Base-by-base conservation (phyloP, 2,888 invertebrate genomes). In the Dione vanillae region DNA sequence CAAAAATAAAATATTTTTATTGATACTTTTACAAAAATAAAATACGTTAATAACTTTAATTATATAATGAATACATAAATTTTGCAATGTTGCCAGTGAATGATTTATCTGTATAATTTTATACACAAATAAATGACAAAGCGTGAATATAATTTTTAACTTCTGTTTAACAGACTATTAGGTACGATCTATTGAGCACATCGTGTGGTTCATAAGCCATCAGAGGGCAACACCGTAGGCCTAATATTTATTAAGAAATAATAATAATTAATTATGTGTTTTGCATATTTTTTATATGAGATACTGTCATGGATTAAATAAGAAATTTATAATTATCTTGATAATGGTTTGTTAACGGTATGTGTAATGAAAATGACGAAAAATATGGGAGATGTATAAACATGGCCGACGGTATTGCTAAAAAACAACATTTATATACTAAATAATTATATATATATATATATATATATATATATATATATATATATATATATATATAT, bases 111-210 rank as follows among this genome's bases (percentile, higher is more conserved):
- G 27, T 10, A 27, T 61, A 45, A 16, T 35, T 47, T 51, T 37
- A 51, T 51, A 64, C 64, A 51, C 47, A 64, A 49, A 20, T 19
- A 47, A 37, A 64, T 19, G 37, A 47, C 11, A 37, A 16, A 49
- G 37, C 47, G 19, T 40, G 40, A 64, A 64, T 56, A 64, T 51
- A 49, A 49, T 35, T 61, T 56, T 71, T 65, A 37, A 67, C 65
- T 65, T 70, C 70, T 73, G 66, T 74, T 72, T 65, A 64, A 76
- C 72, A 77, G 70, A 71, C 76, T 66, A 76, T 61, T 61, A 61
- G n/a, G 66, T 70, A 77, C 64, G 69, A 71, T 75, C 75, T 78
- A 78, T 78, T 79, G 78, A 79, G 77, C 79, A 79, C 75, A 75
- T 76, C 59, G 66, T 67, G 71, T 74, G 74, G 73, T 77, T 78